These are phyloP conservation scores for Chionis minor DNA, from an alignment of 2,113 vertebrate species.

Conservation along the genomic window DNA sequence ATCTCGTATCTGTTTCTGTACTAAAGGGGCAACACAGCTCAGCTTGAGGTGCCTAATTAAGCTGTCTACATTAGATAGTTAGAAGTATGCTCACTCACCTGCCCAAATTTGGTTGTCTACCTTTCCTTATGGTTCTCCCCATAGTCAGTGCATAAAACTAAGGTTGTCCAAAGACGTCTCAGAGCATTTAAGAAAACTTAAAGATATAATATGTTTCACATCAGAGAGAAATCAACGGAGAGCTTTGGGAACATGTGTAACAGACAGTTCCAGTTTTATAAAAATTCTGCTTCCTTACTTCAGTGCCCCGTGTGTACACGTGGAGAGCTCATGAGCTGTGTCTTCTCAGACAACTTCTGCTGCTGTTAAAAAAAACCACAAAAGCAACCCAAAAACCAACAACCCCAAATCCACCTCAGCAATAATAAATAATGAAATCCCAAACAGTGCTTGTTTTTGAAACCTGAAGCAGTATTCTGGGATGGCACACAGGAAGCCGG, in stretches of 20 bases:
- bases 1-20: not conserved
- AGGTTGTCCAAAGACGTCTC: not conserved
- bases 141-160: not conserved
- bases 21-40: not conserved
- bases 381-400: fast-evolving
- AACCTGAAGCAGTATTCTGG: not conserved
- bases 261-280: not conserved
- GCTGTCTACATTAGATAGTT: not conserved
- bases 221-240: not conserved
- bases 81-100: not conserved
- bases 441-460: fast-evolving
- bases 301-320: no score
- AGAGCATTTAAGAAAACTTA: not conserved
- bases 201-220: not conserved
- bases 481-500: not conserved
- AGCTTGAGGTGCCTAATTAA: not conserved
- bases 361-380: not conserved
- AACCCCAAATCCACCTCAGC: fast-evolving
- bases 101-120: not conserved
- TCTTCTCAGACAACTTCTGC: not conserved
- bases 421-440: not conserved
- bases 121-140: not conserved
- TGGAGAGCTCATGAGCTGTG: not conserved
- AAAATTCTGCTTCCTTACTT: not conserved
- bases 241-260: not conserved